Conservation (phyloP, 2,888 invertebrate genomes). For the Aleiodes testaceus region DNA sequence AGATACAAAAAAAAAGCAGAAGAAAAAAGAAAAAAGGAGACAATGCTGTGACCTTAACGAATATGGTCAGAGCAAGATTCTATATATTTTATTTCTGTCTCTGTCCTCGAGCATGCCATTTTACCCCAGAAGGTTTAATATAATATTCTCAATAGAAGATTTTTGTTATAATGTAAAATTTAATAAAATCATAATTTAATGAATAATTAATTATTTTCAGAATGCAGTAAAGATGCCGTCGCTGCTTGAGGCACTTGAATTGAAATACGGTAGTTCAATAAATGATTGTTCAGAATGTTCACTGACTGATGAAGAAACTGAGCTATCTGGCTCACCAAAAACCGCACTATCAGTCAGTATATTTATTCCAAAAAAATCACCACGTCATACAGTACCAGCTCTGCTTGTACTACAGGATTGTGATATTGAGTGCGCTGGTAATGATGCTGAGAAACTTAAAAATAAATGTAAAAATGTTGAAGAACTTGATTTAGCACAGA, state of each 20-base stretch:
- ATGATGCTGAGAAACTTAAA: conserved; percentile 82
- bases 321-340: conserved; percentile 67
- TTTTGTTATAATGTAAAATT: too few relatives aligned
- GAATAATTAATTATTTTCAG: conserved; percentile 49
- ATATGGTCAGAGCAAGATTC: conserved; percentile 66
- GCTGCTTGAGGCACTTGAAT: conserved; percentile 90
- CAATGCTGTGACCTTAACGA: conserved; percentile 66
- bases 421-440: conserved; percentile 92
- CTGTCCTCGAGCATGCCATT: conserved; percentile 39
- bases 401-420: conserved; percentile 92
- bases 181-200: not conserved
- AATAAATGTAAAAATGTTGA: conserved; percentile 92
- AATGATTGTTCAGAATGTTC: conserved; percentile 77
- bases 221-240: conserved; percentile 83
- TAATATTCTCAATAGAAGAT: conserved; percentile 27
- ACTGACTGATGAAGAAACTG: conserved; percentile 76
- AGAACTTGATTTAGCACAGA: conserved; percentile 95
- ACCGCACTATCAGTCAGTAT: conserved; percentile 85
- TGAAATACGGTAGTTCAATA: conserved; percentile 82
- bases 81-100: conserved; percentile 46
- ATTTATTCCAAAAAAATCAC: conserved; percentile 88
- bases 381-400: conserved; percentile 85
- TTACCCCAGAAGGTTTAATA: conserved; percentile 19
- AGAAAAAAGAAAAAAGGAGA: conserved; percentile 53
- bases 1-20: conserved; percentile 36